Conservation (phyloP, 2,797 vertebrate species). For the Champsocephalus gunnari region DNA sequence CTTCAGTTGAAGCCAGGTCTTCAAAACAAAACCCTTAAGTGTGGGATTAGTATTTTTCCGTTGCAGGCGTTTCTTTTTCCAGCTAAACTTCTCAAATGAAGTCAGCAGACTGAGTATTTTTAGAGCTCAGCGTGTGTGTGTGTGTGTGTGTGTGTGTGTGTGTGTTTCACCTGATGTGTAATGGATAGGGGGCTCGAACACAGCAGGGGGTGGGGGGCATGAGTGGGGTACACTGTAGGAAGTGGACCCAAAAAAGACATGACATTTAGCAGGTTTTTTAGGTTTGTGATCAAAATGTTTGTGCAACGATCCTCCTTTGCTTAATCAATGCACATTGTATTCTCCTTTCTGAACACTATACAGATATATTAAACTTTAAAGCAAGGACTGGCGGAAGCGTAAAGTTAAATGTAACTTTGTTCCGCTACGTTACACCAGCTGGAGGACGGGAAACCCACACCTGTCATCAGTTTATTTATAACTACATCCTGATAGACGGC, state of each 20-base stretch:
- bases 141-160: not conserved
- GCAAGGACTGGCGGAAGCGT: no score
- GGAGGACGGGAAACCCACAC: not conserved
- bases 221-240: conserved; percentile 16
- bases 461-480: not conserved
- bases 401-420: no score
- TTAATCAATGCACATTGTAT: no score
- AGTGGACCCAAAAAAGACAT: no score
- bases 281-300: no score
- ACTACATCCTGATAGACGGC: no score
- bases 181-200: not conserved
- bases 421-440: not conserved
- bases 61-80: not conserved
- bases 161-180: not conserved
- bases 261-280: no score
- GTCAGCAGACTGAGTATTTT: conserved; percentile 18
- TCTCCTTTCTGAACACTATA: no score
- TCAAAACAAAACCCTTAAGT: not conserved
- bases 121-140: not conserved
- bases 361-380: no score
- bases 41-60: not conserved
- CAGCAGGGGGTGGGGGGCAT: not conserved
- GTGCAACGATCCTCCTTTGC: no score
- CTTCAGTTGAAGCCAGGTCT: not conserved
- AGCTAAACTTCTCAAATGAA: not conserved